Conservation (phyloP, 2,113 vertebrate species). For the Sialia sialis region DNA sequence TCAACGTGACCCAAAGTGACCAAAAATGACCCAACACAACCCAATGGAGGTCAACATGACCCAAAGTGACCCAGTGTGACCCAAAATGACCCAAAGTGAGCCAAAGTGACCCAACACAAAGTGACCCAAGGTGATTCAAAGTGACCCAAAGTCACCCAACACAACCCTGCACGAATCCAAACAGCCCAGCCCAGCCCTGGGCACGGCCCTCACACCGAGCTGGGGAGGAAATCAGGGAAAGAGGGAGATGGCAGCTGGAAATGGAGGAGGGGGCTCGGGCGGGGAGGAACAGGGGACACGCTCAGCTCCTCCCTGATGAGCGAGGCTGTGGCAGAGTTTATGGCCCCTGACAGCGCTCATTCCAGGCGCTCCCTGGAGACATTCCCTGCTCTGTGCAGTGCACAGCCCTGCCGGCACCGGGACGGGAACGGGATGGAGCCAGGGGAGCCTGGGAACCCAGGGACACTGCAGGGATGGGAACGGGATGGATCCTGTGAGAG, state of each 20-base stretch:
- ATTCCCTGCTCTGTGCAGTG: rapidly evolving
- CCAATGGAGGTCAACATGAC: neutral
- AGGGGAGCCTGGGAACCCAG: neutral
- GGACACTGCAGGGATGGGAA: neutral
- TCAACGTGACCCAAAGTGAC: neutral
- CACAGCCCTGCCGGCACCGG: rapidly evolving
- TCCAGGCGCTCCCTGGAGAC: neutral
- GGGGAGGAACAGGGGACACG: neutral
- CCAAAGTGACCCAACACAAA: neutral
- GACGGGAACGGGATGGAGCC: rapidly evolving
- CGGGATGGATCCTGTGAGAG: too few species aligned
- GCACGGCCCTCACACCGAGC: rapidly evolving
- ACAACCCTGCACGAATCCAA: too few species aligned
- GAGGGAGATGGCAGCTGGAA: neutral
- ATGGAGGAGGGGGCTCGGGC: neutral
- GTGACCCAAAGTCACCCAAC: neutral
- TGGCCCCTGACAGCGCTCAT: neutral
- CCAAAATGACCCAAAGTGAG: neutral
- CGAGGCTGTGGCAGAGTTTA: neutral
- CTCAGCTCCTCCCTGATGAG: neutral
- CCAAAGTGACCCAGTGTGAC: rapidly evolving
- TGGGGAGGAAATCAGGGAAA: neutral
- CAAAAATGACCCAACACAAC: rapidly evolving
- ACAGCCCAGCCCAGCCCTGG: too few species aligned
- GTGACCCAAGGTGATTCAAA: neutral